Evolutionary conservation across 2,113 vertebrate genomes (phyloP), one percentile per base, ranked within the genome.

Genomic region (Oryzias javanicus): DNA sequence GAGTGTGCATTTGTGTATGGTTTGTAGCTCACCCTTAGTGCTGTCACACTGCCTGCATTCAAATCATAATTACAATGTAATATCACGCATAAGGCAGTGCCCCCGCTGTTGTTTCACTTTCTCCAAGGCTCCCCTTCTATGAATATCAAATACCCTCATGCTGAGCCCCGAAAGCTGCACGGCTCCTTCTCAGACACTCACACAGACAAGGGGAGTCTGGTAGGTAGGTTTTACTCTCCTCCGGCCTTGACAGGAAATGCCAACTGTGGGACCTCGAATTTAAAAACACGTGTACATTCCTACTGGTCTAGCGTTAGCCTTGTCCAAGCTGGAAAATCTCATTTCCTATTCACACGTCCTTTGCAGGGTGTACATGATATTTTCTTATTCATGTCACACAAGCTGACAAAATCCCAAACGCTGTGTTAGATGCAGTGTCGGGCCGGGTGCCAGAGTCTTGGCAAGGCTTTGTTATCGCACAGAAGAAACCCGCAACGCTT

Each of bases 21-120:
- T 82, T 80, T 85, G 78, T 72, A 62, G 51, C 62, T 72, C 18
- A 1, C 66, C 53, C 65, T 70, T 63, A 44, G 60, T 66, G 72
- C 70, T 52, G 75, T 79, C 75, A 84, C 64, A 67, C 58, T 59
- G 70, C 70, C 83, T 71, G 78, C 86, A 82, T 86, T 78, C 75
- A 84, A 83, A 83, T 90, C 87, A 89, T 91, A 91, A 91, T 91
- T 91, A 90, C 89, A 87, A 87, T 82, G 85, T 91, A 90, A 90
- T 91, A 88, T 89, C 81, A 85, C 79, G 81, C 70, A 72, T 85
- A 74, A 85, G 84, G 81, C 80, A 72, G 76, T 81, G 78, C 80
- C 79, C 84, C 86, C n/a, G 77, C 87, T 89, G 86, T 84, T 87
- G 86, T 89, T 86, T 87, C 79, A 85, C 81, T 86, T 82, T 81